These are phyloP conservation scores for Spodoptera picta DNA, from an alignment of 2,888 invertebrate genomes.

Conservation along the genomic window DNA sequence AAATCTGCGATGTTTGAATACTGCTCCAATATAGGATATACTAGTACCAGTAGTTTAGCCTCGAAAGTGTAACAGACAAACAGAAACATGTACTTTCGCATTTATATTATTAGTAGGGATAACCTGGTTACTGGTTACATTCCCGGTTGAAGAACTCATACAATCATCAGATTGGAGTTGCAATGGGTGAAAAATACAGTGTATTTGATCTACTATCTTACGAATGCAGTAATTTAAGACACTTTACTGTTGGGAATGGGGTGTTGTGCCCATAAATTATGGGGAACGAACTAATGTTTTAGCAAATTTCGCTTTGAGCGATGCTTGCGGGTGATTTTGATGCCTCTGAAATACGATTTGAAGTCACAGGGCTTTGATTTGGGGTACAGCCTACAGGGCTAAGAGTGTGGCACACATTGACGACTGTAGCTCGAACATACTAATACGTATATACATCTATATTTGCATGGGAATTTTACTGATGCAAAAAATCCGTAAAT, in stretches of 20 bases:
- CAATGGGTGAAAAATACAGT: conserved; percentile 46
- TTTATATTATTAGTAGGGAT: conserved; percentile 1
- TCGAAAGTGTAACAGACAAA: too few species aligned
- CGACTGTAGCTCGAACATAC: not conserved
- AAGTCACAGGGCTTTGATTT: conserved; percentile 8
- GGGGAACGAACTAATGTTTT: conserved; percentile 34
- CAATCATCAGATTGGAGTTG: conserved; percentile 10
- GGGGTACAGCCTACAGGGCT: too few species aligned
- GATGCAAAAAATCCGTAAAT: too few species aligned
- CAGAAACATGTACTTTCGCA: too few species aligned
- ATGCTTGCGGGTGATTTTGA: conserved; percentile 22
- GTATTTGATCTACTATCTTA: conserved; percentile 35
- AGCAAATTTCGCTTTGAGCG: conserved; percentile 35
- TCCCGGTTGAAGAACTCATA: not conserved
- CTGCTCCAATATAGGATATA: too few species aligned
- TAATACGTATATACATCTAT: not conserved
- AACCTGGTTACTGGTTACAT: conserved; percentile 26
- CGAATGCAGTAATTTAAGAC: conserved; percentile 37
- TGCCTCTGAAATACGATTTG: conserved; percentile 18
- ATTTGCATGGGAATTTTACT: too few species aligned
- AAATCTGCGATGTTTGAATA: too few species aligned
- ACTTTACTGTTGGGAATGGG: conserved; percentile 36
- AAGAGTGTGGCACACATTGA: conserved; percentile 3
- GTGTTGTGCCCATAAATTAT: conserved; percentile 31
- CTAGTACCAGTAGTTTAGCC: too few species aligned